These are phyloP conservation scores for Gulo gulo DNA, from an alignment of 2,113 vertebrate species.

Conservation along the genomic window DNA sequence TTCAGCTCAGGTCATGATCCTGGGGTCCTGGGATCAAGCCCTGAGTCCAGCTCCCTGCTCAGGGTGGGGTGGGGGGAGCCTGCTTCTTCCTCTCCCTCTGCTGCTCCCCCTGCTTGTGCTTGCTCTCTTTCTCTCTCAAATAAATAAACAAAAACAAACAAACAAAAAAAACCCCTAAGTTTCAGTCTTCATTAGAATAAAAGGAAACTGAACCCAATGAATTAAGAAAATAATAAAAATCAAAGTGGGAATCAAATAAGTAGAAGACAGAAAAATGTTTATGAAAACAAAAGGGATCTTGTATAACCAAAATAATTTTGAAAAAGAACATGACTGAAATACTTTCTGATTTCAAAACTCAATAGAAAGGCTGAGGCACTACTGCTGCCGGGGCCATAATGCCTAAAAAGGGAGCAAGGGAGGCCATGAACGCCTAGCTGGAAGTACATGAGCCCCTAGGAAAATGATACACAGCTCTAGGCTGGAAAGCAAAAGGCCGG, in stretches of 20 bases:
- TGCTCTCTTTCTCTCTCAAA: background rate
- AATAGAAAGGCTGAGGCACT: background rate
- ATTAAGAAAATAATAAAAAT: background rate
- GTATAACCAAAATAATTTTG: background rate
- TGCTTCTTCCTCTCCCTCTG: background rate
- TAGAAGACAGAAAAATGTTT: background rate
- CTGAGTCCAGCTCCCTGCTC: background rate
- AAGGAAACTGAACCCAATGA: background rate
- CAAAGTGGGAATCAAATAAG: background rate
- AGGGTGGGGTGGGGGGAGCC: too few relatives aligned
- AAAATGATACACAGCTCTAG: conserved; percentile 93
- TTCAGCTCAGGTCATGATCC: background rate
- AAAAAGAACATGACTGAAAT: background rate
- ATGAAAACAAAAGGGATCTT: background rate
- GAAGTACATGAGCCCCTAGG: conserved; percentile 90
- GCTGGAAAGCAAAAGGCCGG: conserved; percentile 90
- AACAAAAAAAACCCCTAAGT: too few relatives aligned
- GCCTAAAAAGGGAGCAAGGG: conserved; percentile 86
- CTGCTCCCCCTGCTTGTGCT: too few relatives aligned
- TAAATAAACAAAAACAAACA: too few relatives aligned
- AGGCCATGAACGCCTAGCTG: conserved; percentile 90
- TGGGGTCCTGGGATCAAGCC: background rate
- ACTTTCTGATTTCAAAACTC: background rate
- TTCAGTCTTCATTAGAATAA: background rate
- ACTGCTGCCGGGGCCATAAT: background rate